Evolutionary conservation across 2,888 invertebrate genomes (phyloP).

Genomic region (Byasa hedistus): DNA sequence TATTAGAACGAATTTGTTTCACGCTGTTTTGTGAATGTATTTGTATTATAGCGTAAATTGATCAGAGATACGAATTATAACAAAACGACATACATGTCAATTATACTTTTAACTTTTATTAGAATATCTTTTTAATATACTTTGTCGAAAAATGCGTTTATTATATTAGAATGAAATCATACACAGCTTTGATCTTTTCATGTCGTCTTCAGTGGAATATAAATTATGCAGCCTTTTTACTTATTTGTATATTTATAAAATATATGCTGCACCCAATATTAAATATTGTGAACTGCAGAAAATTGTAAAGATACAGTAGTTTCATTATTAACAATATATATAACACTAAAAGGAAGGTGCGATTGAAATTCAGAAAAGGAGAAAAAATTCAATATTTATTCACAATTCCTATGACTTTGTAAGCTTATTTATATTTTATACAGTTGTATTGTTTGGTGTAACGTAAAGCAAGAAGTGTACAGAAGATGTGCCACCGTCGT

Average conservation of each 20-base stretch:
- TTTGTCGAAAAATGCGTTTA: too few species aligned
- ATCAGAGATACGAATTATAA: too few species aligned
- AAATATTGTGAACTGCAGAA: too few species aligned
- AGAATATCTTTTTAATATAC: too few species aligned
- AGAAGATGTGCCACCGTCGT: conserved; percentile 54
- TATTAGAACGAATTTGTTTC: conserved; percentile 16
- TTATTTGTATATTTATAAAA: too few species aligned
- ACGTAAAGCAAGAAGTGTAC: conserved; percentile 62
- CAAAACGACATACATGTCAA: too few species aligned
- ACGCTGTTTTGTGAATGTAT: conserved; percentile 12
- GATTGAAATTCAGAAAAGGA: neutral
- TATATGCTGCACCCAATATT: too few species aligned
- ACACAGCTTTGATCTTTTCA: too few species aligned
- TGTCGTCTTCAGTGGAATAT: too few species aligned
- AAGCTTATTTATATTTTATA: conserved; percentile 27
- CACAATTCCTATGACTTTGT: conserved; percentile 3
- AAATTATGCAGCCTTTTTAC: too few species aligned
- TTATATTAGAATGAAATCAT: too few species aligned
- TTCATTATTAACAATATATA: neutral
- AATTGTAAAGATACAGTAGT: neutral
- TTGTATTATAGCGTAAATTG: conserved; percentile 1
- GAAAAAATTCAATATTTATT: neutral
- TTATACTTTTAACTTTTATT: too few species aligned
- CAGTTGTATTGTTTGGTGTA: conserved; percentile 39
- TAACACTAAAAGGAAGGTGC: neutral